Percentiles rank a stretch among this genome's conserved stretches.
phyloP scores from a whole-genome alignment of 2,888 invertebrate species.

The Eilema sororculum region DNA sequence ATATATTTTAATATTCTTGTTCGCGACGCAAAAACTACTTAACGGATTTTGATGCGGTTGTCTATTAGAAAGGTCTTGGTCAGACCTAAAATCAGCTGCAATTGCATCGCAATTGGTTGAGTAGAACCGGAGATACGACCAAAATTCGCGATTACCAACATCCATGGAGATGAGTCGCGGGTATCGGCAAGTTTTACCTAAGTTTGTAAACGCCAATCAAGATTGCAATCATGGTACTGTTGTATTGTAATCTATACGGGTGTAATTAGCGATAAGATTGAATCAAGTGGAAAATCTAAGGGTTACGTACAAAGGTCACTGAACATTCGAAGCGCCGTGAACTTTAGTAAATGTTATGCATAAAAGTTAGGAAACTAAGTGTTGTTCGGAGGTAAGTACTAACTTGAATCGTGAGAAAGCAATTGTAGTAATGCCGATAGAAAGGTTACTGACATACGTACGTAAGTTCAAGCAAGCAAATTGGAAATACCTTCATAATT shows the following conservation, averaged over 20 bases:
- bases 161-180: no score
- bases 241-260: constrained; percentile 17
- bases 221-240: constrained; percentile 28
- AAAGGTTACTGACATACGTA: background rate
- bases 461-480: background rate
- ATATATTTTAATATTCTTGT: no score
- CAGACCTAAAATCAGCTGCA: no score
- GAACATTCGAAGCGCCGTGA: constrained; percentile 10
- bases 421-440: background rate
- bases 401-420: background rate
- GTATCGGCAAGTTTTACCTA: constrained; percentile 7
- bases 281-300: constrained; percentile 7
- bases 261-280: constrained; percentile 19
- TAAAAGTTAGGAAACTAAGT: background rate
- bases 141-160: no score
- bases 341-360: constrained; percentile 8
- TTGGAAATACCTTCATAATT: background rate
- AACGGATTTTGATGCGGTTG: no score
- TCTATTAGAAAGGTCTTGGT: no score
- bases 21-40: no score
- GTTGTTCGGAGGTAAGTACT: background rate
- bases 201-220: constrained; percentile 20
- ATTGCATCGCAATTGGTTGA: no score
- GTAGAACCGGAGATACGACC: no score
- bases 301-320: constrained; percentile 8